Evolutionary conservation across 2,113 vertebrate species (phyloP), one percentile per base, ranked within the genome.

Genomic region (Amia ocellicauda): DNA sequence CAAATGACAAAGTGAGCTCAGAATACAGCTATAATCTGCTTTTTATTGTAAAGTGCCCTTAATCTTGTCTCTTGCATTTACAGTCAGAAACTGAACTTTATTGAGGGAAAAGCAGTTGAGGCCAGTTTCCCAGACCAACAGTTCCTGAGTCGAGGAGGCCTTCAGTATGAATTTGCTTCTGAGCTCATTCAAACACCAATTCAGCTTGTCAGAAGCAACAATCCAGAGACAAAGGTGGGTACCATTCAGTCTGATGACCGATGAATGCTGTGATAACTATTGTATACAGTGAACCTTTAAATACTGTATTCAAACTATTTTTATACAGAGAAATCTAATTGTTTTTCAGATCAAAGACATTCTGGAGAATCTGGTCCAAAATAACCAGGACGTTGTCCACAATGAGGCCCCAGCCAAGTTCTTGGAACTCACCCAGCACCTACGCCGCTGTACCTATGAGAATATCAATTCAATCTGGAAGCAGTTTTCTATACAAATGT

Each of bases 21-120:
- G n/a, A n/a, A n/a, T n/a, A n/a, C n/a, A n/a, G n/a, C n/a, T n/a
- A n/a, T n/a, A n/a, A n/a, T n/a, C n/a, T n/a, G n/a, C n/a, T n/a
- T n/a, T n/a, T n/a, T n/a, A n/a, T n/a, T n/a, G n/a, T n/a, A n/a
- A n/a, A n/a, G n/a, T n/a, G n/a, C n/a, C n/a, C n/a, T n/a, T n/a
- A n/a, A n/a, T n/a, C n/a, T n/a, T n/a, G n/a, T n/a, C n/a, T n/a
- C 28, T 69, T 43, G 16, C 7, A 67, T 74, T 71, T 47, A 19
- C 64, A 94, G 92, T 57, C 90, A 94, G 68, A 65, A 69, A 0
- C 58, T 94, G 60, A 60, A 26, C 10, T 84, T 91, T 74, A 43
- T 80, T 14, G 86, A 91, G 66, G 77, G 83, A 49, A 75, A 45
- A 56, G 84, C 50, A 0, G 67, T 58, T 0, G 54, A 66, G 1